A percentile compares a stretch with the other conserved stretches of the same genome.
Evolutionary conservation across 2,113 vertebrate genomes (phyloP).

Genomic region (Patagioenas fasciata): DNA sequence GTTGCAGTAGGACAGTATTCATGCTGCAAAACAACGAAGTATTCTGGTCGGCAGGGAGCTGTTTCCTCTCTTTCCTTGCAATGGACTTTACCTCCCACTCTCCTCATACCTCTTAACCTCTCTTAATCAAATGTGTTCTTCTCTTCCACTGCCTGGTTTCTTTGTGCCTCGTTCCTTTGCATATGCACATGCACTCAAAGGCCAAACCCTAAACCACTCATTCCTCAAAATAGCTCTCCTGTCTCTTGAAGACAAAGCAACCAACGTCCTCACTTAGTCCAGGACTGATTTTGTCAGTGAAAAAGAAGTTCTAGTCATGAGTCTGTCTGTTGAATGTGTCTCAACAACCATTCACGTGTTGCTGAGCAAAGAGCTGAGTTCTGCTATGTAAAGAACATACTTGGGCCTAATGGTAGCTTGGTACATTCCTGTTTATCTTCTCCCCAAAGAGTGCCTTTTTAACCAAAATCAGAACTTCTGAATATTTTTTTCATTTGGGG

Average conservation of each 20-base stretch:
- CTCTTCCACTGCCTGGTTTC: neutral
- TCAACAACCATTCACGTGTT: neutral
- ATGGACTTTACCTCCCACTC: neutral
- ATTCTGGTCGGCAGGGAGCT: neutral
- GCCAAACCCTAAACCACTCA: neutral
- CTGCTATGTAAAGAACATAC: neutral
- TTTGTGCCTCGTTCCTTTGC: neutral
- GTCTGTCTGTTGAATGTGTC: neutral
- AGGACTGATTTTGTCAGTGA: neutral
- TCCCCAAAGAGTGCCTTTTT: neutral
- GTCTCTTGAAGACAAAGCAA: neutral
- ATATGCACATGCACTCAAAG: neutral
- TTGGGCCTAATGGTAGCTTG: neutral
- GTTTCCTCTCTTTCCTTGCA: neutral
- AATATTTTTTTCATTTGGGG: neutral
- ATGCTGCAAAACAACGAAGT: neutral
- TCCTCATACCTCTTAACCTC: accelerated
- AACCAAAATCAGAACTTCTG: neutral
- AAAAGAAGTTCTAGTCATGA: neutral
- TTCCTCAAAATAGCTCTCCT: neutral
- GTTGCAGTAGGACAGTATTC: neutral
- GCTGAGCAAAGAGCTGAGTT: neutral
- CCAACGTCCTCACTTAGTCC: neutral
- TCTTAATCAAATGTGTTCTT: neutral
- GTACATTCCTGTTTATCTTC: neutral